Evolutionary conservation across 1,140 invertebrate genomes (phyloP).

Genomic region (Orchestia grillus): DNA sequence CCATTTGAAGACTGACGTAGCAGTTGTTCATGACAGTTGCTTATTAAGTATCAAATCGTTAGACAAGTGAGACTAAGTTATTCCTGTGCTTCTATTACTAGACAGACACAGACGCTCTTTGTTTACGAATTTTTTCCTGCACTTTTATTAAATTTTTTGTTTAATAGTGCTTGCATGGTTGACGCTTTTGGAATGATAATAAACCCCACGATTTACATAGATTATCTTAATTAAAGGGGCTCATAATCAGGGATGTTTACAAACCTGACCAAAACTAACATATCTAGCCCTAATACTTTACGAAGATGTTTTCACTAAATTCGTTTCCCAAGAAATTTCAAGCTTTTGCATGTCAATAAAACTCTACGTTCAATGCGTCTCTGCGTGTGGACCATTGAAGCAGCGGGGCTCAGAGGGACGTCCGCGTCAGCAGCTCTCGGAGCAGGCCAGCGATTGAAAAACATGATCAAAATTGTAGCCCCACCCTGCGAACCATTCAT

Average conservation of each 20-base stretch:
- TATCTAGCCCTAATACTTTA: too few relatives aligned
- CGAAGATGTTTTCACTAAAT: too few relatives aligned
- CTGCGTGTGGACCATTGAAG: too few relatives aligned
- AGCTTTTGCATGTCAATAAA: too few relatives aligned
- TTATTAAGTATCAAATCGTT: background rate
- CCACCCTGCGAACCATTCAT: too few relatives aligned
- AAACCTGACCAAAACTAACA: too few relatives aligned
- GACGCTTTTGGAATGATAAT: background rate
- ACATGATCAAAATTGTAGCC: too few relatives aligned
- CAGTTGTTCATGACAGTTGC: background rate
- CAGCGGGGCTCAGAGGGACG: too few relatives aligned
- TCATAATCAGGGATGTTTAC: background rate
- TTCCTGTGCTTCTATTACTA: background rate
- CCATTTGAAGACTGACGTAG: background rate
- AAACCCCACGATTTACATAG: background rate
- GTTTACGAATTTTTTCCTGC: background rate
- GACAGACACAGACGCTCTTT: background rate
- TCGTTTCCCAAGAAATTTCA: too few relatives aligned
- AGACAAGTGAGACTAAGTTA: background rate
- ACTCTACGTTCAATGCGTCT: too few relatives aligned
- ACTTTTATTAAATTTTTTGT: background rate
- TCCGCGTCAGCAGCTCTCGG: too few relatives aligned
- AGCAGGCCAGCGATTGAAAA: too few relatives aligned
- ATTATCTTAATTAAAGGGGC: background rate
- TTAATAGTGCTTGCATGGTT: background rate